A percentile compares a stretch with the other conserved stretches of the same genome.
phyloP scores from a whole-genome alignment of 2,797 vertebrate species.

The Sebastes taczanowskii region DNA sequence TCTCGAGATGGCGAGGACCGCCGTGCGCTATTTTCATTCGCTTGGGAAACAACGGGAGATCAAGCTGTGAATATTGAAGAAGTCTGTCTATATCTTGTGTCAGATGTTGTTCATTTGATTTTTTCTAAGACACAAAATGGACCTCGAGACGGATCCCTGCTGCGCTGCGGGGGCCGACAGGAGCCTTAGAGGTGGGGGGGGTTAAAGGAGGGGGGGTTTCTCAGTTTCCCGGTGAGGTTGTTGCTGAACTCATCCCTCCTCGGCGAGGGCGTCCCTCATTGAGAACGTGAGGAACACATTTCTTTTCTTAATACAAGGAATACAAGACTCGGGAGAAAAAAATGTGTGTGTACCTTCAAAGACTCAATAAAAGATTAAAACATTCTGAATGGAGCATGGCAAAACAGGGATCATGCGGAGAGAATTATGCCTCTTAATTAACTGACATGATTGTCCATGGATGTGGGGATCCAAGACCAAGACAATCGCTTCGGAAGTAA shows the following conservation, averaged over 20 bases:
- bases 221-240: slow-evolving; percentile 68
- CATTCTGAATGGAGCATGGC: slow-evolving; percentile 49
- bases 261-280: slow-evolving; percentile 47
- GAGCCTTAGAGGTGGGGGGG: slow-evolving; percentile 66
- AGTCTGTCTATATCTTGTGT: slow-evolving; percentile 80
- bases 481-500: slow-evolving; percentile 65
- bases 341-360: slow-evolving; percentile 50
- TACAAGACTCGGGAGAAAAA: slow-evolving; percentile 24
- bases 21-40: slow-evolving; percentile 64
- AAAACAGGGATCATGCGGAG: slow-evolving; percentile 46
- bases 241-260: slow-evolving; percentile 63
- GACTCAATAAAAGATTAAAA: slow-evolving; percentile 54
- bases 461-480: slow-evolving; percentile 56
- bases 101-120: slow-evolving; percentile 79
- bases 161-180: slow-evolving; percentile 51
- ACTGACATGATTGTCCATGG: slow-evolving; percentile 57
- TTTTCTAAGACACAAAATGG: slow-evolving; percentile 76
- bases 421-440: slow-evolving; percentile 52
- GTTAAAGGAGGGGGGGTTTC: slow-evolving; percentile 61
- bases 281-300: slow-evolving; percentile 59
- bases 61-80: slow-evolving; percentile 79
- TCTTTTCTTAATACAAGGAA: slow-evolving; percentile 47
- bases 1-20: slow-evolving; percentile 52
- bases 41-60: slow-evolving; percentile 72
- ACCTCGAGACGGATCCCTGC: slow-evolving; percentile 68